phyloP scores from a whole-genome alignment of 1,140 invertebrate species.

The Sitophilus oryzae region DNA sequence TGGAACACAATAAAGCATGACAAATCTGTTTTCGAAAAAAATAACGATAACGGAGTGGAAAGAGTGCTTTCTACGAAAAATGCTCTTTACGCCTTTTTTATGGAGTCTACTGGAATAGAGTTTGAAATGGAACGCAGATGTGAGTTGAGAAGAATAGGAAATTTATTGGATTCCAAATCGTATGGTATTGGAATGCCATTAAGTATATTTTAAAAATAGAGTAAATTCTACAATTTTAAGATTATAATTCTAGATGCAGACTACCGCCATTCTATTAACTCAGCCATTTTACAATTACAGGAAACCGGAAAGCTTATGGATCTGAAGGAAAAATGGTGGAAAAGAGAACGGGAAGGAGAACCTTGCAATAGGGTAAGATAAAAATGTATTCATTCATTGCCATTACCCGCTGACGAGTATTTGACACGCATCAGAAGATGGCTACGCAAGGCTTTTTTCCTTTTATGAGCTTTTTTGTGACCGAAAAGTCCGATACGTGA shows the following conservation, averaged over 20 bases:
- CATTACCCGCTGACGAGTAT: too few relatives aligned
- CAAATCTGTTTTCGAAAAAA: slow-evolving; percentile 70
- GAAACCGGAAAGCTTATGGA: slow-evolving; percentile 70
- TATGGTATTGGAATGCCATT: slow-evolving; percentile 74
- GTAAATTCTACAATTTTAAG: neutral
- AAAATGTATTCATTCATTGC: too few relatives aligned
- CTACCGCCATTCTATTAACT: slow-evolving; percentile 65
- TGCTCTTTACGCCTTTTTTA: slow-evolving; percentile 68
- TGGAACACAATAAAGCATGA: slow-evolving; percentile 74
- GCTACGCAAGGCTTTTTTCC: too few relatives aligned
- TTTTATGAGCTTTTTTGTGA: too few relatives aligned
- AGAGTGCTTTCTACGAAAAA: slow-evolving; percentile 65
- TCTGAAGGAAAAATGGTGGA: slow-evolving; percentile 87
- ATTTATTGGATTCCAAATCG: slow-evolving; percentile 71
- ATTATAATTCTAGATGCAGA: slow-evolving; percentile 37
- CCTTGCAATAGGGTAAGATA: slow-evolving; percentile 22
- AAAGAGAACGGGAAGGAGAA: slow-evolving; percentile 48
- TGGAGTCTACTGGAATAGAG: slow-evolving; percentile 80
- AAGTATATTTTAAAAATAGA: slow-evolving; percentile 47
- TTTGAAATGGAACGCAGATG: slow-evolving; percentile 71
- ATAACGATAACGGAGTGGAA: slow-evolving; percentile 79
- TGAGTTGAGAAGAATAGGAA: slow-evolving; percentile 69
- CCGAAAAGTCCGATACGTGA: too few relatives aligned
- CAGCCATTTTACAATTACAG: slow-evolving; percentile 71
- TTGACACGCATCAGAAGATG: too few relatives aligned